Evolutionary conservation across 1,140 invertebrate genomes (phyloP), one percentile per base, ranked within the genome.

Genomic region (Nasonia longicornis): DNA sequence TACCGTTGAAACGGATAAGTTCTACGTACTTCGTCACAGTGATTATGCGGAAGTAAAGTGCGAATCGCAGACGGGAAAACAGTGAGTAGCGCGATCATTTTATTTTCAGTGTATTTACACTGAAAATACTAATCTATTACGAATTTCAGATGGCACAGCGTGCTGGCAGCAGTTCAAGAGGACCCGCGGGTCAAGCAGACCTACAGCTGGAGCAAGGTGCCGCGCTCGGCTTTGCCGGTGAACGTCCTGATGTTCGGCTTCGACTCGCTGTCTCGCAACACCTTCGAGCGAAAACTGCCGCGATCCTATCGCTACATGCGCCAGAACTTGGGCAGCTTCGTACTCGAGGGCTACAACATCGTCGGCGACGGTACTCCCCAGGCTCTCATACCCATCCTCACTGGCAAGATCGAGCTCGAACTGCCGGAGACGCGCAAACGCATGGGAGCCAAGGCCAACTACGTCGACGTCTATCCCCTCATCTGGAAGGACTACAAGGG

Each of bases 301-400:
- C 94, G 95, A 83, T 95, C 95, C 11, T 96, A 96, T 85, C 91
- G 93, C 31, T 96, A 95, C 87, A 90, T 98, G 42, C 94, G 91
- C 0, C 90, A 96, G 16, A 87, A 91, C 11, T 88, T 98, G n/a
- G 90, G 93, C 31, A 94, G 94, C 6, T 89, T 94, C 16, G 91
- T 97, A 8, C 88, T 98, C 1, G 91, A 96, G 86, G 95, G 96
- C 0, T 96, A 97, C 84, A 98, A 98, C 86, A 98, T 98, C 77
- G 95, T 98, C 2, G 97, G 97, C 0, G 98, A 99, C 90, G 97
- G 97, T 0, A 98, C 97, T 0, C 96, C 97, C 0, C 97, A 98
- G 85, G 97, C 97, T 0, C 89, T 98, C 26, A 96, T 98, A 63
- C 97, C 97, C 0, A 95, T 99, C 69, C 90, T 99, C 0, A 98